Evolutionary conservation across 2,888 invertebrate species (phyloP), one percentile per base, ranked within the genome.

Genomic region (Branchellion lobata): DNA sequence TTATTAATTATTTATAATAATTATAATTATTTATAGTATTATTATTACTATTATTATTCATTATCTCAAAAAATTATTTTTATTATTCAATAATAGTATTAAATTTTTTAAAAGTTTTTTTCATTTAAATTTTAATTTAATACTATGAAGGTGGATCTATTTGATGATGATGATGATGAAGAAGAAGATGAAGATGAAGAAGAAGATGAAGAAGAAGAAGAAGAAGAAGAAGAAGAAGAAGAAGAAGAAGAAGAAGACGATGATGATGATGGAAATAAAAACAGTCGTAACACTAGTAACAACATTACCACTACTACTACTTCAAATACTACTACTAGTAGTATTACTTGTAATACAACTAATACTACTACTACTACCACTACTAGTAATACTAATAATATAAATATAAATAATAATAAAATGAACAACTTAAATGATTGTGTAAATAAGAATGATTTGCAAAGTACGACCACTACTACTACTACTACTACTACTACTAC

Each of bases 161-260:
- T n/a, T 72, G 72, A 82, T 27, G 47, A 84, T 8, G 85, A 85
- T 80, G 85, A 84, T 76, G 82, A 82, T 78, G 85, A 85, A 14
- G 29, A n/a, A 14, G 29, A n/a, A 14, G 8, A 34, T 72, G 29
- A 11, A 11, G 72, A n/a, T 72, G 72, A n/a, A 27, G 72, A n/a
- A 14, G 72, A 31, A 65, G 76, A 1, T 73, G 36, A 29, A 29
- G 29, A 33, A 29, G 29, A 5, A n/a, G 27, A 69, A 29, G 29
- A 69, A 69, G 3, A 21, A 14, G 27, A 27, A 5, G 21, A 1
- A 8, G 24, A 47, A 18, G n/a, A 8, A 18, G 34, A 36, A 36
- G 36, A n/a, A 1, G 51, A 47, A 18, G 76, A 40, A 24, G 31
- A 76, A 76, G 29, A 40, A 40, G 31, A 40, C 29, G 57, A 57